A percentile compares a stretch with the other conserved stretches of the same genome.
Conservation (phyloP, 1,140 invertebrate species). For the Drosophila arizonae region DNA sequence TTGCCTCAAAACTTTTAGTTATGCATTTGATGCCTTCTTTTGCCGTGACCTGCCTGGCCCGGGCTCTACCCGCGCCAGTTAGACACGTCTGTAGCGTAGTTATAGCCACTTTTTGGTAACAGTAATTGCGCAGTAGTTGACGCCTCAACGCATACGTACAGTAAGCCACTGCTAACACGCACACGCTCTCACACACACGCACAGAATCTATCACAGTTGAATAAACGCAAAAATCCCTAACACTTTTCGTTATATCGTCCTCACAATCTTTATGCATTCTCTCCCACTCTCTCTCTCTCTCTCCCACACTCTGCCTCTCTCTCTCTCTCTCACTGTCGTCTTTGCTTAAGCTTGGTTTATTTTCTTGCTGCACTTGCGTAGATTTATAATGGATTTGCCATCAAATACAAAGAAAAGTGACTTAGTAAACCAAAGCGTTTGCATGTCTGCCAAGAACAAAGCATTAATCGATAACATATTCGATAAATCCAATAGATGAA, state of each 20-base stretch:
- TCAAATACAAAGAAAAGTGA: neutral
- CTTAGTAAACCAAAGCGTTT: too few relatives aligned
- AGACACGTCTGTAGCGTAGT: neutral
- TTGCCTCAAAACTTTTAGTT: neutral
- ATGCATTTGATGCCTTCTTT: neutral
- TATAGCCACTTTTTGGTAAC: neutral
- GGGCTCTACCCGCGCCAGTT: neutral
- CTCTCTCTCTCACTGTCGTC: constrained; percentile 22
- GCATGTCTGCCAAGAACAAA: too few relatives aligned
- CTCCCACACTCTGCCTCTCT: constrained; percentile 1
- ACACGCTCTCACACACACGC: constrained; percentile 9
- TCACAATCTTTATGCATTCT: neutral
- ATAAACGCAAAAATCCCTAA: neutral
- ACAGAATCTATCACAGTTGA: constrained; percentile 8
- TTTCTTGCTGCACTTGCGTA: neutral
- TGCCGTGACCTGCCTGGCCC: neutral
- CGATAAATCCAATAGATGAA: too few relatives aligned
- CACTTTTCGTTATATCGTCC: too few relatives aligned
- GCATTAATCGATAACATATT: too few relatives aligned
- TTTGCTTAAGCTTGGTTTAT: neutral
- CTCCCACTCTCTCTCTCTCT: constrained; percentile 12
- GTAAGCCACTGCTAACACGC: neutral
- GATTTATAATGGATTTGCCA: too few relatives aligned
- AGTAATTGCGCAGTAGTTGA: constrained; percentile 2
- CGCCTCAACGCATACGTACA: neutral